Conservation (phyloP, 2,888 invertebrate genomes). For the Dromius quadrimaculatus region DNA sequence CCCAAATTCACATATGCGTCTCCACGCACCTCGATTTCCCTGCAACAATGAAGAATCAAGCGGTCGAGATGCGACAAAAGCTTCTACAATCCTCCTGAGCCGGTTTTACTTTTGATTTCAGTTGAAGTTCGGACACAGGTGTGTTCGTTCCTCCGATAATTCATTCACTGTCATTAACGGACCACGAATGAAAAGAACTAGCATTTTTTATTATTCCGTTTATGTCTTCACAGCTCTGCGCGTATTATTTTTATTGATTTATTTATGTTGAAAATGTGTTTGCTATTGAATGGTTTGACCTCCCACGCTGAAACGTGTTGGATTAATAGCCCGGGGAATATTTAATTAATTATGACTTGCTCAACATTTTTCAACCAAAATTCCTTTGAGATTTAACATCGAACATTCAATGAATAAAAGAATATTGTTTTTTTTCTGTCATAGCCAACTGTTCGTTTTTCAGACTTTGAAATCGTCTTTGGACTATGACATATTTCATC, state of each 20-base stretch:
- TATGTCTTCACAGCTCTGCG: constrained; percentile 49
- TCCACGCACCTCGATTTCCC: constrained; percentile 3
- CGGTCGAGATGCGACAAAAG: constrained; percentile 9
- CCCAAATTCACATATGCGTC: constrained; percentile 10
- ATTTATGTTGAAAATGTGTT: constrained; percentile 42
- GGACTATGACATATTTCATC: too few relatives aligned
- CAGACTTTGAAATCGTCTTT: too few relatives aligned
- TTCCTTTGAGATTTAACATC: background rate
- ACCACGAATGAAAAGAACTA: constrained; percentile 37
- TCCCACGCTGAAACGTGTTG: constrained; percentile 19
- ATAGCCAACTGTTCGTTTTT: too few relatives aligned
- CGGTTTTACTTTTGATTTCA: constrained; percentile 32
- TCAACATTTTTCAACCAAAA: constrained; percentile 16
- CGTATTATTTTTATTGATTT: constrained; percentile 50
- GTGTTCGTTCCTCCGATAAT: constrained; percentile 32
- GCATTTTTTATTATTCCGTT: constrained; percentile 46
- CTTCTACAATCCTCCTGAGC: constrained; percentile 13
- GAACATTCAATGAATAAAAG: background rate
- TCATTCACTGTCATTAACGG: constrained; percentile 51
- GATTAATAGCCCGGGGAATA: constrained; percentile 26
- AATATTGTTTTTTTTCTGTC: too few relatives aligned
- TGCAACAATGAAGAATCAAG: constrained; percentile 29
- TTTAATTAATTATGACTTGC: constrained; percentile 26
- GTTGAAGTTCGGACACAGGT: constrained; percentile 32
- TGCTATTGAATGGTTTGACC: constrained; percentile 29